Percentiles rank a stretch among this genome's conserved stretches.
phyloP scores from a whole-genome alignment of 2,113 vertebrate genomes.

The Caranx melampygus region DNA sequence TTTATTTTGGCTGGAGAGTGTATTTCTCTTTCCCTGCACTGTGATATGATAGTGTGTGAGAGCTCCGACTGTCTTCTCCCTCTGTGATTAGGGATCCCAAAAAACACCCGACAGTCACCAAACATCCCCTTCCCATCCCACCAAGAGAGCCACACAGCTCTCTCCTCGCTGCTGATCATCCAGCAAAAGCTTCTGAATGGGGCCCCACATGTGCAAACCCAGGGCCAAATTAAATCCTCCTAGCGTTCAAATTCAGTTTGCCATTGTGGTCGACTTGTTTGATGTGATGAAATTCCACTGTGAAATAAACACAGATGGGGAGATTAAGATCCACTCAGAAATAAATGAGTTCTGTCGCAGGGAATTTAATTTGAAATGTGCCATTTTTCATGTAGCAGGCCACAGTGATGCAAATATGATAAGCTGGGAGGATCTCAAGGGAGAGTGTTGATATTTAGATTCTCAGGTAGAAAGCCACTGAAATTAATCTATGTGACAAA shows the following conservation, averaged over 20 bases:
- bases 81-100: slow-evolving; percentile 37
- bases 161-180: not conserved
- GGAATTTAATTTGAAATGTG: slow-evolving; percentile 50
- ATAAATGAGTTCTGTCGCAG: slow-evolving; percentile 43
- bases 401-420: slow-evolving; percentile 36
- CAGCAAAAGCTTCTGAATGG: not conserved
- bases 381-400: not conserved
- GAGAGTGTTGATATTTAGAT: not conserved
- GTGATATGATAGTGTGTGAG: slow-evolving; percentile 43
- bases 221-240: slow-evolving; percentile 35
- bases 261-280: slow-evolving; percentile 22
- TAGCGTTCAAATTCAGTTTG: slow-evolving; percentile 35
- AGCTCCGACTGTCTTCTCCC: slow-evolving; percentile 29
- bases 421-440: not conserved
- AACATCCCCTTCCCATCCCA: slow-evolving; percentile 53
- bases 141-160: not conserved
- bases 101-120: slow-evolving; percentile 44
- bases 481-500: slow-evolving; percentile 10
- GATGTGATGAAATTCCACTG: slow-evolving; percentile 29
- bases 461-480: slow-evolving; percentile 32
- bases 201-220: not conserved
- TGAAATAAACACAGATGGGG: slow-evolving; percentile 51
- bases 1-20: slow-evolving; percentile 52
- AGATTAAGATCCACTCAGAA: slow-evolving; percentile 40
- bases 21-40: slow-evolving; percentile 41